phyloP scores from a whole-genome alignment of 1,140 invertebrate species.

The Halictus rubicundus region DNA sequence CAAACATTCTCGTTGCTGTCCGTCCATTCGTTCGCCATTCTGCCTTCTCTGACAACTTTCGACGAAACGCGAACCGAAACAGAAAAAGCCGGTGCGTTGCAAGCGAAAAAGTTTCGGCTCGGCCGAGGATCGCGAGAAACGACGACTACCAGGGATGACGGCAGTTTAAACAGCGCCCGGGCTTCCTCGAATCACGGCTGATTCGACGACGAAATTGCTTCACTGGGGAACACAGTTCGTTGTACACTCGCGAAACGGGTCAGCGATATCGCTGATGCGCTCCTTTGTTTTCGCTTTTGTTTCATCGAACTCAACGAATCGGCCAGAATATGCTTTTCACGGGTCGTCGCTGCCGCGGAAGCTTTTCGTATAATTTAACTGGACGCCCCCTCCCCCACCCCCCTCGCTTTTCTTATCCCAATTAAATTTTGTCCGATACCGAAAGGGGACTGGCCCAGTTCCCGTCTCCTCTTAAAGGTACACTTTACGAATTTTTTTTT shows the following conservation, averaged over 20 bases:
- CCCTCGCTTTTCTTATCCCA: background rate
- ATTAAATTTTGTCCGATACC: slow-evolving; percentile 29
- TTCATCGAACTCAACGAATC: background rate
- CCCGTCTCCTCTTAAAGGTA: no score
- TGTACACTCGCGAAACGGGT: background rate
- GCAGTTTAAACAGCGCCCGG: slow-evolving; percentile 1
- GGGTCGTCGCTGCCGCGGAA: background rate
- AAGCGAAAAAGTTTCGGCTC: background rate
- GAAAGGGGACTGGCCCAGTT: no score
- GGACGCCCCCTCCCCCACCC: no score
- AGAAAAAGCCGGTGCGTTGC: no score
- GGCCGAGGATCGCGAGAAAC: background rate
- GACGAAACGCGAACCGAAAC: background rate
- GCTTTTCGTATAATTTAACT: slow-evolving; percentile 1
- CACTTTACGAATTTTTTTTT: no score
- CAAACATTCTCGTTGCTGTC: no score
- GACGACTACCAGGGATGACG: background rate
- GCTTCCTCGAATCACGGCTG: slow-evolving; percentile 18
- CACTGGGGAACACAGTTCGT: slow-evolving; percentile 3
- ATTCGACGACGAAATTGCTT: slow-evolving; percentile 20
- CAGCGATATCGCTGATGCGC: slow-evolving; percentile 6
- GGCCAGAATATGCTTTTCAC: background rate
- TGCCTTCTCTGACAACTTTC: no score
- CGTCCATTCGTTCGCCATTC: no score
- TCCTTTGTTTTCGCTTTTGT: background rate